Conservation (phyloP, 2,113 vertebrate genomes). For the Hippocampus zosterae region DNA sequence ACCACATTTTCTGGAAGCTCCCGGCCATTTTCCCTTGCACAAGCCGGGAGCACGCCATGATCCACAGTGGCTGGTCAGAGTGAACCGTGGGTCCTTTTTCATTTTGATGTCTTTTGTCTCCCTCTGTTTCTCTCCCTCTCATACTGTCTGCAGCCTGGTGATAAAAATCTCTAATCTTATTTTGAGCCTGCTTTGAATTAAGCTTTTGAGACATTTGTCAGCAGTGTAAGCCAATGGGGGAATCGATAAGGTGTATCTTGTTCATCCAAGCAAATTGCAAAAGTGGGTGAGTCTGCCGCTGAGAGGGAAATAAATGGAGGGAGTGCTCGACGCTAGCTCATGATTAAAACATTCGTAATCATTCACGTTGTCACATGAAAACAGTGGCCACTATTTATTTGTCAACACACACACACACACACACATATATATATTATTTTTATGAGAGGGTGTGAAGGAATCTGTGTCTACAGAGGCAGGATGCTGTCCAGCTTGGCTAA, state of each 20-base stretch:
- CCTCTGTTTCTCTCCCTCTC: slow-evolving; percentile 10
- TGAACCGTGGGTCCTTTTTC: slow-evolving; percentile 36
- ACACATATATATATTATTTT: too few species aligned
- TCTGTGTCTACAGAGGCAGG: too few species aligned
- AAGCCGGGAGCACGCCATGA: slow-evolving; percentile 32
- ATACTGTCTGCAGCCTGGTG: slow-evolving; percentile 56
- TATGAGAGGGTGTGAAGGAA: too few species aligned
- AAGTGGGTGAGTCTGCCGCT: slow-evolving; percentile 29
- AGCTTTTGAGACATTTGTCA: slow-evolving; percentile 73
- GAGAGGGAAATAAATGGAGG: slow-evolving; percentile 26
- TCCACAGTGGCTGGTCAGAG: slow-evolving; percentile 37
- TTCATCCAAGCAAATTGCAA: slow-evolving; percentile 54
- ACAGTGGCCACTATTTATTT: background rate
- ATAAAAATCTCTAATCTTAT: slow-evolving; percentile 76
- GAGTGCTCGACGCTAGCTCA: slow-evolving; percentile 14
- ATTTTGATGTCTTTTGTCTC: slow-evolving; percentile 51
- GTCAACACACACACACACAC: too few species aligned
- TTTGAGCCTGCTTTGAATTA: slow-evolving; percentile 72
- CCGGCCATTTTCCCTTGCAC: slow-evolving; percentile 25
- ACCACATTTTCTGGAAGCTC: slow-evolving; percentile 37
- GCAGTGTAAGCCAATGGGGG: slow-evolving; percentile 61
- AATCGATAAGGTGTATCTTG: slow-evolving; percentile 66
- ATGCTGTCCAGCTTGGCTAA: too few species aligned
- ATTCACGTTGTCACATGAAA: background rate
- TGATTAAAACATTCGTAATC: slow-evolving; percentile 12